phyloP scores from a whole-genome alignment of 2,888 invertebrate genomes.

The Fabriciana adippe region DNA sequence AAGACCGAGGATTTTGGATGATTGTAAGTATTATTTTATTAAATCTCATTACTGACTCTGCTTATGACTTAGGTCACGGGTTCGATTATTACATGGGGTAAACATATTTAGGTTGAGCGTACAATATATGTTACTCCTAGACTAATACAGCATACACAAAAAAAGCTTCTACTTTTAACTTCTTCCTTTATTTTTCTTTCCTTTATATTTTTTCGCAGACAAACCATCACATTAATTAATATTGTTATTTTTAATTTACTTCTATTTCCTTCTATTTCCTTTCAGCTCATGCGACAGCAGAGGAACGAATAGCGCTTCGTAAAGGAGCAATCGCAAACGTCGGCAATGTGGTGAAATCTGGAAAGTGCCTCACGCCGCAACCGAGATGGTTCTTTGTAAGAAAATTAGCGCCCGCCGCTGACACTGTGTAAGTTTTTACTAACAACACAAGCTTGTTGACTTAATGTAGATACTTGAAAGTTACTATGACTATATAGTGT shows the following conservation, averaged over 20 bases:
- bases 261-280: not conserved
- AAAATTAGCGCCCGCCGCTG: slow-evolving; percentile 86
- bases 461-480: no score
- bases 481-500: no score
- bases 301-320: slow-evolving; percentile 46
- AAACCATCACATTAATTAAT: no score
- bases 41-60: not conserved
- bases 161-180: no score
- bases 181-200: no score
- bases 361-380: slow-evolving; percentile 86
- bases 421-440: slow-evolving; percentile 78
- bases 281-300: slow-evolving; percentile 54
- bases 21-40: slow-evolving; percentile 55
- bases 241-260: no score
- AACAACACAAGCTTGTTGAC: not conserved
- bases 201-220: no score
- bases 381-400: slow-evolving; percentile 89
- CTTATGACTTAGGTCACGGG: no score
- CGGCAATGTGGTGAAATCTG: slow-evolving; percentile 62
- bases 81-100: no score
- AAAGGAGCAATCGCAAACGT: slow-evolving; percentile 58
- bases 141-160: no score
- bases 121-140: no score
- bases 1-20: slow-evolving; percentile 65
- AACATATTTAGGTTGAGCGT: no score